Evolutionary conservation across 2,888 invertebrate species (phyloP), one percentile per base, ranked within the genome.

Genomic region (Hoplodrina ambigua): DNA sequence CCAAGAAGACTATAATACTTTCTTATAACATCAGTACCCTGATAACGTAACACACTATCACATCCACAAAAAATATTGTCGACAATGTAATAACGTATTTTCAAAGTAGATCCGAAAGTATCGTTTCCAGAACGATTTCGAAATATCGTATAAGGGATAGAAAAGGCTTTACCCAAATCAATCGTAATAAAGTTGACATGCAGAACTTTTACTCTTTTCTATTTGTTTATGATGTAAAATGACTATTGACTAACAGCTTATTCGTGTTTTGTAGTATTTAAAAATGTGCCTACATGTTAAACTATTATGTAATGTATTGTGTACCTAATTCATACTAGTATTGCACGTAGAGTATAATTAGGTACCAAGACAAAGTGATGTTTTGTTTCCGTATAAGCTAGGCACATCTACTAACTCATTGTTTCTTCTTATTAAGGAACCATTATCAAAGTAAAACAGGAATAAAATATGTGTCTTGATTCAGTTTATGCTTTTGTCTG

Each of bases 141-240:
- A 41, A 13, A 2, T 41, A 41, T 41, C 8, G 46, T 15, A 6
- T 46, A 17, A 17, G 17, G 46, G 17, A 19, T 4, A 15, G 25
- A 25, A 25, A 54, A 69, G 6, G 25, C 19, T 41, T 69, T 50
- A 69, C 25, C 72, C 46, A 33, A 25, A 46, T 72, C 60, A 60
- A 72, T 37, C 13, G 17, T 49, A 46, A 25, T 53, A 54, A 69
- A 54, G 53, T 60, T 46, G 46, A 60, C 19, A 37, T 0, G 2
- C 6, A 37, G 44, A 53, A 44, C 5, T 53, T 53, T 33, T 13
- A 30, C 2, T 1, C 10, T 19, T 30, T n/a, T 33, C n/a, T 11
- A 17, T 57, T 69, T n/a, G 10, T 52, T 44, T 33, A 25, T 2
- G 5, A 46, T 25, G 11, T 10, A 25, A 59, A 4, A n/a, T 13